Base-by-base conservation (phyloP, 2,888 invertebrate species). In the Chironomus tentans region DNA sequence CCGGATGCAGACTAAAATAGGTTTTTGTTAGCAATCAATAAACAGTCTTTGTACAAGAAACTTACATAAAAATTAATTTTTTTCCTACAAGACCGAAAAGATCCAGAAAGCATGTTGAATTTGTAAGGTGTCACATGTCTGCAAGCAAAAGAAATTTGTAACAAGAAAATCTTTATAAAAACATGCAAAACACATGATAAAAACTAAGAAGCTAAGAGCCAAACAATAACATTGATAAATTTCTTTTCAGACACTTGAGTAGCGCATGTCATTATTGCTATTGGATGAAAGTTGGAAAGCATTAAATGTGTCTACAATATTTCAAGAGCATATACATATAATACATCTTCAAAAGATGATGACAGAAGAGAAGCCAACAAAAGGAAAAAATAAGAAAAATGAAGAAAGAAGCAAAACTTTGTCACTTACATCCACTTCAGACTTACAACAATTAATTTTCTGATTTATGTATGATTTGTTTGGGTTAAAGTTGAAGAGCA, bases 361-460 rank as follows among this genome's bases (percentile, higher is more conserved):
- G 28, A 28, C 28, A 28, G 28, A 28, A 5, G 28, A 28, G 28
- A 28, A 28, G 38, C 38, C 38, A 38, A 38, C 38, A 38, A 38
- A 38, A 2, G 4, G 38, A 38, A 38, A 38, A 38, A 18, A 6
- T 3, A 15, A 50, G 2, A 50, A n/a, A 15, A 50, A n/a, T n/a
- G n/a, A n/a, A 15, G 13, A 50, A 56, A 56, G 15, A 56, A 65
- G 13, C 18, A n/a, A 15, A 48, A 70, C 70, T 70, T 70, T 70
- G 70, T 70, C 47, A 70, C 70, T 18, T 13, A 46, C 70, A 28
- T 48, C 48, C 48, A n/a, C 56, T 50, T 38, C 21, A 38, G 21
- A 62, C 21, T 62, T 71, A 50, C 48, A 18, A 12, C 71, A 71
- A 71, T 71, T 71, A 71, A 71, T 71, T 71, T 71, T 71, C 56